Evolutionary conservation across 2,797 vertebrate genomes (phyloP).

Genomic region (Melanotaenia pygmaea): DNA sequence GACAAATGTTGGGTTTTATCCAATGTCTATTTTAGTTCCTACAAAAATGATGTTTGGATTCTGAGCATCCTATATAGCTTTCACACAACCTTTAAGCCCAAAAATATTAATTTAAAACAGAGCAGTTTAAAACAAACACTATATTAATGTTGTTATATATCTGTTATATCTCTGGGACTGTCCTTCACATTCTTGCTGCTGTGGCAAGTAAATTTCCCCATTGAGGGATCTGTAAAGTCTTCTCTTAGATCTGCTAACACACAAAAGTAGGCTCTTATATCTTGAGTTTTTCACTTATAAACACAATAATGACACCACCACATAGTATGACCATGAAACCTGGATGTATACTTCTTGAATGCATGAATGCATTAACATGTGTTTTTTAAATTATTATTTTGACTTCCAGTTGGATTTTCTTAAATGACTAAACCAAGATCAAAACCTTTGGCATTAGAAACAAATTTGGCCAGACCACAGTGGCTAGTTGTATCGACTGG

Average conservation of each 20-base stretch:
- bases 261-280: background rate
- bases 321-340: background rate
- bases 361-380: conserved; percentile 34
- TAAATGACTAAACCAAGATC: conserved; percentile 65
- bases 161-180: too few relatives aligned
- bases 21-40: background rate
- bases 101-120: background rate
- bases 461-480: conserved; percentile 57
- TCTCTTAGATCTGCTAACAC: background rate
- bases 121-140: background rate
- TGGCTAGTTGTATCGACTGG: conserved; percentile 56
- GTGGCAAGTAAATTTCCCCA: too few relatives aligned
- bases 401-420: conserved; percentile 60
- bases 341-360: background rate
- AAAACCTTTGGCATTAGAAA: conserved; percentile 70
- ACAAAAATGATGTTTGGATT: background rate
- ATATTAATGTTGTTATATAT: too few relatives aligned
- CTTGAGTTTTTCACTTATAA: background rate
- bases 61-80: background rate
- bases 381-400: background rate
- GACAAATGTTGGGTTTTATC: conserved; percentile 2
- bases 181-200: too few relatives aligned
- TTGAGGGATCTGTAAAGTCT: too few relatives aligned
- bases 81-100: background rate
- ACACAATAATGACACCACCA: background rate